These are phyloP conservation scores for Tetanocera ferruginea DNA, from an alignment of 2,888 invertebrate species.

Conservation along the genomic window DNA sequence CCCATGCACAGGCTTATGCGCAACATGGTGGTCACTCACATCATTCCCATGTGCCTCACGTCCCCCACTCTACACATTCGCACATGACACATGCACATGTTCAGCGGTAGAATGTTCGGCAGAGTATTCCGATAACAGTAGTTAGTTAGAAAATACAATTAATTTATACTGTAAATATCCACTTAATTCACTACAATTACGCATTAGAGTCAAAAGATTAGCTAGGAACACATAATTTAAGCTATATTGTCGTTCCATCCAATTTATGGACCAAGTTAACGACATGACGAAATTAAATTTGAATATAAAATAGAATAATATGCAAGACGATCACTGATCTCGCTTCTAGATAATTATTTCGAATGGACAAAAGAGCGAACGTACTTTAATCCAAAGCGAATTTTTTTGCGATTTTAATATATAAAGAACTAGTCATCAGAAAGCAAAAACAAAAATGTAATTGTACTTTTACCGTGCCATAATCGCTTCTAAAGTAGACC, in stretches of 20 bases:
- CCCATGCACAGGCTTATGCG: constrained; percentile 70
- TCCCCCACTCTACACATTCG: constrained; percentile 72
- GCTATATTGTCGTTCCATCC: too few species aligned
- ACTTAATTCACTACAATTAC: too few species aligned
- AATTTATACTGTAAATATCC: too few species aligned
- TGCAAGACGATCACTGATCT: constrained; percentile 33
- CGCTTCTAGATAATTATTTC: constrained; percentile 31
- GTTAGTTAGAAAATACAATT: not conserved
- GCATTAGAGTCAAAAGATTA: too few species aligned
- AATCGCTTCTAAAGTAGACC: constrained; percentile 17
- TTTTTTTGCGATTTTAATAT: constrained; percentile 31
- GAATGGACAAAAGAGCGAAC: not conserved
- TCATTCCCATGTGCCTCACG: constrained; percentile 80
- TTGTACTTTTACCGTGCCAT: constrained; percentile 27
- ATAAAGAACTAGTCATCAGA: constrained; percentile 32
- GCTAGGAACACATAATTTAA: too few species aligned
- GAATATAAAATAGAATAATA: constrained; percentile 3
- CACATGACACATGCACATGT: constrained; percentile 82
- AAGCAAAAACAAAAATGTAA: constrained; percentile 7
- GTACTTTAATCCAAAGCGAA: constrained; percentile 21
- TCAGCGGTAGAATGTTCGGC: constrained; percentile 78
- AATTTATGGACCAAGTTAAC: too few species aligned
- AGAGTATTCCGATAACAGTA: not conserved
- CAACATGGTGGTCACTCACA: constrained; percentile 69
- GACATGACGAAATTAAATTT: not conserved